Conservation (phyloP, 37 sponge, comb jelly and placozoan genomes). For the Amphimedon queenslandica region DNA sequence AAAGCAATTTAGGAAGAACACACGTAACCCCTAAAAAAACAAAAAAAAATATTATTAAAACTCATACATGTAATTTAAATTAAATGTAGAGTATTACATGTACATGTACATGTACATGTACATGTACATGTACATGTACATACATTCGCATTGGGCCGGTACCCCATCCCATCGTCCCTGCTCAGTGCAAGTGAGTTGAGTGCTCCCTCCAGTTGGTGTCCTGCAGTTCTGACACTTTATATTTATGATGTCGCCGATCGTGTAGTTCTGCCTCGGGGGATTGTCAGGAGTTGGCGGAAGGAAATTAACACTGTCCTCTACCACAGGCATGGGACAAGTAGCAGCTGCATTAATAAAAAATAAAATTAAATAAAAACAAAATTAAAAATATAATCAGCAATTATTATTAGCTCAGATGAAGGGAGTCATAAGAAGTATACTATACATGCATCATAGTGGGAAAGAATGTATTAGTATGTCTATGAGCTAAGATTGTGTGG, state of each 20-base stretch:
- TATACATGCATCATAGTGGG: not conserved
- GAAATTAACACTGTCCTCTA: not conserved
- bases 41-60: not conserved
- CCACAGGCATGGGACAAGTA: not conserved
- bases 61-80: too few relatives aligned
- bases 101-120: not conserved
- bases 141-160: slow-evolving; percentile 4
- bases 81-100: not conserved
- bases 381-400: too few relatives aligned
- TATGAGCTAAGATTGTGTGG: not conserved
- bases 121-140: not conserved
- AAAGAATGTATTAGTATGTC: not conserved
- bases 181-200: not conserved
- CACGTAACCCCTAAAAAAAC: slow-evolving; percentile 10
- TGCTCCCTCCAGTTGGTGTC: not conserved
- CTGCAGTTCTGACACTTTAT: slow-evolving; percentile 8
- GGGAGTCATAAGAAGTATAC: not conserved
- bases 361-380: too few relatives aligned
- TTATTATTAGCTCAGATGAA: not conserved
- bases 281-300: not conserved
- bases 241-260: not conserved
- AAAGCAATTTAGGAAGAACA: not conserved
- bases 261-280: not conserved
- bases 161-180: slow-evolving; percentile 5
- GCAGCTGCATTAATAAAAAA: too few relatives aligned